phyloP scores from a whole-genome alignment of 2,888 invertebrate species.

The Nemotelus pantherinus region DNA sequence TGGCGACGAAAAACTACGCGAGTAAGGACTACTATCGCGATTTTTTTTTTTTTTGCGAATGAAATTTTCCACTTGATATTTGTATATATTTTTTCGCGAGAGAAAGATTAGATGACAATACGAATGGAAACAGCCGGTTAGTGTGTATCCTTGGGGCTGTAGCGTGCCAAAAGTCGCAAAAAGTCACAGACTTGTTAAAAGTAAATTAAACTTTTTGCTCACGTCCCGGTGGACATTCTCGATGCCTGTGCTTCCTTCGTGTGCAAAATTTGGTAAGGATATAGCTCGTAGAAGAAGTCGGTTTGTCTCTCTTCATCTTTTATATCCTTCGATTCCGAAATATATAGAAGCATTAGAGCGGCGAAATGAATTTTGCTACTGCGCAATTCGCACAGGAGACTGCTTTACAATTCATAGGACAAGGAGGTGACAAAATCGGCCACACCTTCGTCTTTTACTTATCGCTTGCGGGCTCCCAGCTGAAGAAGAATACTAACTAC shows the following conservation, averaged over 20 bases:
- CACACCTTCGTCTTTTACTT: constrained; percentile 17
- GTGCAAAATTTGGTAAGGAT: not conserved
- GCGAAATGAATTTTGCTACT: constrained; percentile 22
- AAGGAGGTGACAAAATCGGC: constrained; percentile 19
- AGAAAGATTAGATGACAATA: not conserved
- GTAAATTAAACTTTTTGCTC: constrained; percentile 44
- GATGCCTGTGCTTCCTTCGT: not conserved
- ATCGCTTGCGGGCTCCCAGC: no score
- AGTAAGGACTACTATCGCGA: constrained; percentile 3
- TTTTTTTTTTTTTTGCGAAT: constrained; percentile 7
- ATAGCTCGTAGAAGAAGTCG: not conserved
- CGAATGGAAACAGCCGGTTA: not conserved
- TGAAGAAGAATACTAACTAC: no score
- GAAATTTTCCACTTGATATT: not conserved
- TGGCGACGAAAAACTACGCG: not conserved
- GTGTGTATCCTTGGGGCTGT: not conserved
- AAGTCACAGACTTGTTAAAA: constrained; percentile 44
- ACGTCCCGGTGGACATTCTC: not conserved
- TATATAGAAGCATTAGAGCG: not conserved
- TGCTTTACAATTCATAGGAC: not conserved
- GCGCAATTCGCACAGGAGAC: constrained; percentile 34
- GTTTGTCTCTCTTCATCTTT: constrained; percentile 36
- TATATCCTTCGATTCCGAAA: not conserved
- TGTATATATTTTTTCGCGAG: not conserved
- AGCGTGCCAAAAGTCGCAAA: constrained; percentile 6